Evolutionary conservation across 2,113 vertebrate genomes (phyloP).

Genomic region (Nasalis larvatus): DNA sequence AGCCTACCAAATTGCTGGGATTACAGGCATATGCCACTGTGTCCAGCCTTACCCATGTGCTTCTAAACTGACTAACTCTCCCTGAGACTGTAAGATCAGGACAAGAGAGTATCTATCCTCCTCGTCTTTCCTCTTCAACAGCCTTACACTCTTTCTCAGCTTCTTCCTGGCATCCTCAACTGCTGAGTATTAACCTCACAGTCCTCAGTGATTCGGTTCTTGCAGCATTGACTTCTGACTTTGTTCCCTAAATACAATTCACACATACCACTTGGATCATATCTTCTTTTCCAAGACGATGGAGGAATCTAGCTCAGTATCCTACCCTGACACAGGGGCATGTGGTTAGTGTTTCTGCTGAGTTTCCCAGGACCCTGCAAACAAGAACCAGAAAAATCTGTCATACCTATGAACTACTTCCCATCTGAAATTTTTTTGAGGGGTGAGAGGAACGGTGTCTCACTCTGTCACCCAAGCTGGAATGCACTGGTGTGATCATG

Average conservation of each 20-base stretch:
- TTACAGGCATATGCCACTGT: not conserved
- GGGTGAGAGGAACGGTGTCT: too few species aligned
- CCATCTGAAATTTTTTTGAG: not conserved
- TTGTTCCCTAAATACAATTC: constrained; percentile 7
- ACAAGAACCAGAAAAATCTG: constrained; percentile 1
- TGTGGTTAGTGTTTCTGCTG: not conserved
- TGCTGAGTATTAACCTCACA: constrained; percentile 13
- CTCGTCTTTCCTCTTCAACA: not conserved
- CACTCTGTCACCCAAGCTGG: too few species aligned
- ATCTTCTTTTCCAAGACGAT: constrained; percentile 29
- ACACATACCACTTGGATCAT: not conserved
- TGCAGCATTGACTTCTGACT: constrained; percentile 14
- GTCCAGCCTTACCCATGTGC: not conserved
- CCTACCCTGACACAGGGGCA: not conserved
- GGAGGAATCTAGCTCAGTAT: not conserved
- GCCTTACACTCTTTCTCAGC: not conserved
- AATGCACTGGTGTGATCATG: too few species aligned
- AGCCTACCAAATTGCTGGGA: not conserved
- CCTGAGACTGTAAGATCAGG: not conserved
- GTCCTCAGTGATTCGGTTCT: constrained; percentile 24
- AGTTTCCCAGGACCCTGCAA: not conserved
- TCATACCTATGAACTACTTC: not conserved
- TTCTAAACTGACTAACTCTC: constrained; percentile 37
- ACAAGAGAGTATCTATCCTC: not conserved
- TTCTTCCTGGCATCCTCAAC: not conserved